Base-by-base conservation (phyloP, 2,888 invertebrate genomes). In the Podabrus alpinus region DNA sequence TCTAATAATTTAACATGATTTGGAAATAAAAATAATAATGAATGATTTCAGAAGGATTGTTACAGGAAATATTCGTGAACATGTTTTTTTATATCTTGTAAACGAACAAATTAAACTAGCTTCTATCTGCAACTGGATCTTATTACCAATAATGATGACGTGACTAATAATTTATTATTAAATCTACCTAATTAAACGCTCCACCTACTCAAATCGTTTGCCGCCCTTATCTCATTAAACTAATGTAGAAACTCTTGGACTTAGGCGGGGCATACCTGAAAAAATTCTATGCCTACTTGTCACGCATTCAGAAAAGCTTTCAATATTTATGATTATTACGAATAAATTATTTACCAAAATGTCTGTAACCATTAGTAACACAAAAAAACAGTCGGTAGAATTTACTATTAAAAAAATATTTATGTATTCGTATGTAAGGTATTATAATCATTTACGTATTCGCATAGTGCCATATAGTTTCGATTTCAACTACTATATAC, bases 161-260 rank as follows among this genome's bases (percentile, higher is more conserved):
- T 82, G 82, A 81, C 77, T 75, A 70, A 70, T 45, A 45, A 45
- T 45, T 45, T 45, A 45, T 83, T 83, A 84, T 84, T 84, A 84
- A 84, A 82, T 83, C 82, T 45, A 81, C 81, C 83, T 86, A 85
- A 86, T 86, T 85, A 85, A 84, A 83, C 75, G 86, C 86, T 85
- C 86, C 86, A 85, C 86, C 86, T 84, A 85, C 83, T 81, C 80
- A 82, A 69, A 66, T 59, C 70, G 75, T 66, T 69, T 79, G 81
- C 83, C 84, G 83, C 83, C 84, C 83, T 75, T 77, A 79, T 80
- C 84, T 86, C 85, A 85, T 86, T 86, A 86, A 83, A 82, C 80
- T 85, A 86, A 86, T 86, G 84, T 85, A 82, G 13, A 64, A 79
- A 81, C 81, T 82, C 81, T 82, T 82, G 83, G 82, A 82, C 82